Percentiles rank a stretch among this genome's conserved stretches.
phyloP scores from a whole-genome alignment of 2,797 vertebrate species.

The Macropodus opercularis region DNA sequence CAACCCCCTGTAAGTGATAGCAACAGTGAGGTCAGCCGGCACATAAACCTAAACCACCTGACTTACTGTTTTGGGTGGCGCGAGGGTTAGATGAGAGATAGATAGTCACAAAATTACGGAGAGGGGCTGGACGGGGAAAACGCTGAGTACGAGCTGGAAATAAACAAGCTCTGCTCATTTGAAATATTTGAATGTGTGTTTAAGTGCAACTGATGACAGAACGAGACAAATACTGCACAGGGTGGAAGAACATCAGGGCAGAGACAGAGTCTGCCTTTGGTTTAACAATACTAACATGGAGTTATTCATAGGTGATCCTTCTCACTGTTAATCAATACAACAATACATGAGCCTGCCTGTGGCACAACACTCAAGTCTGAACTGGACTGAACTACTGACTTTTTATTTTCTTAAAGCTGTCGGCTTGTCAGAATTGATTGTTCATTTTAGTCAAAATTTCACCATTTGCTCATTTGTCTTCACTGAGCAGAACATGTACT shows the following conservation, averaged over 20 bases:
- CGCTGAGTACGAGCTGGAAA: not conserved
- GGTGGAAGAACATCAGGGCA: not conserved
- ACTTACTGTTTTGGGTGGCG: conserved; percentile 56
- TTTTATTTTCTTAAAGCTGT: not conserved
- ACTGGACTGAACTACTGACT: not conserved
- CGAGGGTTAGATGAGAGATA: conserved; percentile 31
- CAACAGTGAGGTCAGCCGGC: conserved; percentile 71
- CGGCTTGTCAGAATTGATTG: not conserved
- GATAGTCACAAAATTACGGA: conserved; percentile 17
- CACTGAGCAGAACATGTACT: conserved; percentile 17
- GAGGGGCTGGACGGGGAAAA: not conserved
- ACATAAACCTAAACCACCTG: conserved; percentile 75
- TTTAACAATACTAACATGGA: conserved; percentile 10
- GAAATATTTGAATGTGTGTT: not conserved
- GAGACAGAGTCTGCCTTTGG: not conserved
- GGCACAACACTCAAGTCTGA: not conserved
- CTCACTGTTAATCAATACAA: not conserved
- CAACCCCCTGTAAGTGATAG: conserved; percentile 70
- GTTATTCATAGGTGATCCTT: not conserved
- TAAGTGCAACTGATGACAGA: conserved; percentile 15
- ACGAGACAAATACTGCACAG: conserved; percentile 5
- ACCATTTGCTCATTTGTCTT: not conserved
- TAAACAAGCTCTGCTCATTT: too few species aligned
- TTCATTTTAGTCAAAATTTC: not conserved
- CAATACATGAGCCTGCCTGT: not conserved